Base-by-base conservation (phyloP, 1,140 invertebrate genomes). In the Cyphomyrmex costatus region DNA sequence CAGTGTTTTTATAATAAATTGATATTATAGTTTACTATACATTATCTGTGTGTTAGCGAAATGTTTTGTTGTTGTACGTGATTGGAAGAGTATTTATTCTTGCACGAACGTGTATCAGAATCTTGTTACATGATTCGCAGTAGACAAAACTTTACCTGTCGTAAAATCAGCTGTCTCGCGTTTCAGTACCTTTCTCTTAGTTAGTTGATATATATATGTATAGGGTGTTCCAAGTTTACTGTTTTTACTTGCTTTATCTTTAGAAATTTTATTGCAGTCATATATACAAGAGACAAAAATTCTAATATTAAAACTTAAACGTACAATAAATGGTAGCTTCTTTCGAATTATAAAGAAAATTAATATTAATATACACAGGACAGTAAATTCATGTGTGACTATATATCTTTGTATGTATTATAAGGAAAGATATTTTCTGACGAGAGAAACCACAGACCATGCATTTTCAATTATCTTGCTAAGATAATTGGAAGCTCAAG, bases 121-220 rank as follows among this genome's bases (percentile, higher is more conserved):
- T 71, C 30, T 82, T 70, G 65, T 86, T 86, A 82, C 56, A 82
- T 49, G 30, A 42, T 80, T 80, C 30, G 14, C 60, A 82, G 53
- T 86, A 71, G 85, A 68, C 77, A 82, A 82, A 82, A 70, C 53
- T 82, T 70, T 71, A 71, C 68, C 30, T 51, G 65, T 82, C 77
- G 56, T 80, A 68, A 56, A 68, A 56, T 86, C 56, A 80, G 68
- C 68, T 83, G 68, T 73, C 53, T 60, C 19, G 53, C 70, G 24
- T 83, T 73, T 71, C 36, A 82, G 7, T 46, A 7, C 66, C 79
- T 82, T 82, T 83, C 53, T 83, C 53, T 49, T 42, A 36, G 36
- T 49, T 42, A 36, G 36, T 36, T 42, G 3, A 2, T 56, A 27
- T 66, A 24, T 51, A 82, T 21, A 27, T 65, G 33, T 66, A 63